Evolutionary conservation across 2,113 vertebrate species (phyloP).

Genomic region (Agelaius tricolor): DNA sequence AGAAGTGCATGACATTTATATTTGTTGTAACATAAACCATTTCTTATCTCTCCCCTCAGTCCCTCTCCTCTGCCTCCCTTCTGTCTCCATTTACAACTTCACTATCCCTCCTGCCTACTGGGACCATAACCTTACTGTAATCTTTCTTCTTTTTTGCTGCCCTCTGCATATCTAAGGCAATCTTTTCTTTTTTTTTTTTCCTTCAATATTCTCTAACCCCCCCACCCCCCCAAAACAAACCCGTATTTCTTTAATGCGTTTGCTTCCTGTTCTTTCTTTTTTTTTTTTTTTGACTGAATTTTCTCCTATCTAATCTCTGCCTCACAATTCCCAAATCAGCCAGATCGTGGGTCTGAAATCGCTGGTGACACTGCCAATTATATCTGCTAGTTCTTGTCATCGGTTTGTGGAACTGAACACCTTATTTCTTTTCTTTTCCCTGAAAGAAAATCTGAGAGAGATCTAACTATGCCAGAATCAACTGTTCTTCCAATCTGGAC

Average conservation of each 20-base stretch:
- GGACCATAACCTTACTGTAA: slow-evolving; percentile 37
- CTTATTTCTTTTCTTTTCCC: background rate
- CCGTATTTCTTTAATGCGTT: background rate
- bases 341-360: background rate
- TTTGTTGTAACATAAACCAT: slow-evolving; percentile 48
- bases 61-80: background rate
- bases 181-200: background rate
- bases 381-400: background rate
- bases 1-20: slow-evolving; percentile 54
- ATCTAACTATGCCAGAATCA: background rate
- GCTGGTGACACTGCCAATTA: background rate
- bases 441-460: background rate
- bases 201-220: background rate
- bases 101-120: slow-evolving; percentile 34
- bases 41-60: slow-evolving; percentile 57
- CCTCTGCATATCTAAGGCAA: slow-evolving; percentile 18
- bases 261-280: background rate
- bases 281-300: background rate
- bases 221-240: background rate
- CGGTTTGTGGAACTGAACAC: background rate
- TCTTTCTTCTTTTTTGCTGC: slow-evolving; percentile 26
- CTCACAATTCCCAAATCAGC: background rate
- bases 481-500: background rate
- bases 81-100: slow-evolving; percentile 55
- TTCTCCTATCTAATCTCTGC: background rate